These are phyloP conservation scores for Cotesia congregata DNA, from an alignment of 2,888 invertebrate species.

Conservation along the genomic window DNA sequence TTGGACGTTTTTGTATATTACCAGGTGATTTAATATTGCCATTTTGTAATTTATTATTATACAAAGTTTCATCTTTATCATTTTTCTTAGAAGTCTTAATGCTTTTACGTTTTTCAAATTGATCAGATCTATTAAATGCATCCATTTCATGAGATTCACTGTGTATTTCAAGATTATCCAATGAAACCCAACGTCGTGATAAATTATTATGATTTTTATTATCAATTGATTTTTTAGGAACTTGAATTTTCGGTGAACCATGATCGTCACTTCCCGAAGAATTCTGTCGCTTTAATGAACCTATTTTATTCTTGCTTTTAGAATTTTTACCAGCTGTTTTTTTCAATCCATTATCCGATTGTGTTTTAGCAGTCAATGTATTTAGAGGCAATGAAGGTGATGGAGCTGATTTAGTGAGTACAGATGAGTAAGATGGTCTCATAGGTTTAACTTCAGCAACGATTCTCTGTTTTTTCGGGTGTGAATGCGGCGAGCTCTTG, in stretches of 20 bases:
- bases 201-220: slow-evolving; percentile 66
- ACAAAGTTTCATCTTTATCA: slow-evolving; percentile 67
- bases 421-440: slow-evolving; percentile 89
- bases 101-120: slow-evolving; percentile 64
- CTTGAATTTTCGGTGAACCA: slow-evolving; percentile 65
- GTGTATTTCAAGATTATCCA: slow-evolving; percentile 65
- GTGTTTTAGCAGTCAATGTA: slow-evolving; percentile 49
- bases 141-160: slow-evolving; percentile 57
- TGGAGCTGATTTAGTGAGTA: slow-evolving; percentile 78
- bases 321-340: slow-evolving; percentile 68
- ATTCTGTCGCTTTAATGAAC: slow-evolving; percentile 71
- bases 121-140: slow-evolving; percentile 60
- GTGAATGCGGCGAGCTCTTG: slow-evolving; percentile 50
- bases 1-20: slow-evolving; percentile 60
- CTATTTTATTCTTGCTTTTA: slow-evolving; percentile 69
- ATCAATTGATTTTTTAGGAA: slow-evolving; percentile 65
- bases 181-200: slow-evolving; percentile 70
- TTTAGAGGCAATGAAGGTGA: slow-evolving; percentile 30
- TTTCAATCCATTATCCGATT: slow-evolving; percentile 40
- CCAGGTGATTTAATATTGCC: slow-evolving; percentile 58
- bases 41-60: slow-evolving; percentile 68
- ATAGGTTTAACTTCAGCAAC: slow-evolving; percentile 90
- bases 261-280: slow-evolving; percentile 73
- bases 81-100: slow-evolving; percentile 55
- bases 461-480: slow-evolving; percentile 77